A percentile compares a stretch with the other conserved stretches of the same genome.
These are phyloP conservation scores for Eupithecia inturbata DNA, from an alignment of 2,888 invertebrate genomes.

Conservation along the genomic window DNA sequence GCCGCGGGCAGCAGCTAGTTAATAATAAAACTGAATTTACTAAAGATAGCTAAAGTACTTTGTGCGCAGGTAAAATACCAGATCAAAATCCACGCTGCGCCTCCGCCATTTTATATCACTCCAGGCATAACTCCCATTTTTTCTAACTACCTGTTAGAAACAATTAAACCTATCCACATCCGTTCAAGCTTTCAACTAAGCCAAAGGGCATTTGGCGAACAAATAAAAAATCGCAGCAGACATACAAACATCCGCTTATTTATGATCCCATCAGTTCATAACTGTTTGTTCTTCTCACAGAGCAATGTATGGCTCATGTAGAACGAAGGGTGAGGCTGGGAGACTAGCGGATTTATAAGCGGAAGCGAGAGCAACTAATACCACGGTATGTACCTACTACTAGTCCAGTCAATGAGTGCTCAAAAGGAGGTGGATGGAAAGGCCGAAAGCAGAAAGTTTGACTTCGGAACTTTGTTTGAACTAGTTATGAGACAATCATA, in stretches of 20 bases:
- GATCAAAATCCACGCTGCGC: neutral
- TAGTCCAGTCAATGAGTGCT: no score
- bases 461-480: no score
- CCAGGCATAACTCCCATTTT: neutral
- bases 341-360: conserved; percentile 48
- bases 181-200: conserved; percentile 32
- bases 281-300: conserved; percentile 80
- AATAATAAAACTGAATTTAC: neutral
- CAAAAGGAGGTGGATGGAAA: no score
- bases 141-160: conserved; percentile 22
- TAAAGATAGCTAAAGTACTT: neutral
- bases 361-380: conserved; percentile 23
- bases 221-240: conserved; percentile 54
- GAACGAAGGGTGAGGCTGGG: conserved; percentile 39
- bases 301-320: conserved; percentile 38
- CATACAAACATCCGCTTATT: conserved; percentile 66
- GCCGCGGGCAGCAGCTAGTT: no score
- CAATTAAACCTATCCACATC: conserved; percentile 8
- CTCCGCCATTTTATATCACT: neutral
- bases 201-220: conserved; percentile 55
- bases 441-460: no score
- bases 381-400: no score
- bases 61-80: neutral
- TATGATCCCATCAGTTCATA: conserved; percentile 73
- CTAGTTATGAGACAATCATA: no score